A percentile compares a stretch with the other conserved stretches of the same genome.
Conservation (phyloP, 92 coral and sea anemone genomes). For the Epizoanthus illoricatus region DNA sequence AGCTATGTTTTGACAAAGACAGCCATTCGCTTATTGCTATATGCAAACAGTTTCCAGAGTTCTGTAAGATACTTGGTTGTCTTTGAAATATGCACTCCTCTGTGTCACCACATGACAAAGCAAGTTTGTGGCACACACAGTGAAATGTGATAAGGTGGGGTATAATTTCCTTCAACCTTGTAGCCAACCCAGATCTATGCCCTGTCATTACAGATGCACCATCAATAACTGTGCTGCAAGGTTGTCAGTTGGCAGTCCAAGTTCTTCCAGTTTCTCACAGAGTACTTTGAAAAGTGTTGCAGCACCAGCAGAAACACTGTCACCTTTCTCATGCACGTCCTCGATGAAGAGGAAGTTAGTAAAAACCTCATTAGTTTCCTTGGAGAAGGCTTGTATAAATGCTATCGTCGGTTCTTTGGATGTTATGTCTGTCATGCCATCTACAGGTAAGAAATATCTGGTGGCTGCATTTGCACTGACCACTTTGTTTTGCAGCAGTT, state of each 20-base stretch:
- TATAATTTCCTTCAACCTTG: no score
- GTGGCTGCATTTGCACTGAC: slow-evolving; percentile 19
- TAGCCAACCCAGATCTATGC: slow-evolving; percentile 26
- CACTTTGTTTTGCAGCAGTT: slow-evolving; percentile 2
- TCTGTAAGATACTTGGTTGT: slow-evolving; percentile 37
- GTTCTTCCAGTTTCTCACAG: background rate
- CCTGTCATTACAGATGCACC: slow-evolving; percentile 46
- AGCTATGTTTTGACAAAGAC: slow-evolving; percentile 29
- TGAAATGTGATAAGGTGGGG: slow-evolving; percentile 38
- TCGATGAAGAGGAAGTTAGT: background rate
- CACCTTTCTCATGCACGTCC: slow-evolving; percentile 1
- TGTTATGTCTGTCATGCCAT: slow-evolving; percentile 10
- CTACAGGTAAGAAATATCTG: slow-evolving; percentile 14
- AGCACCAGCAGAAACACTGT: slow-evolving; percentile 1
- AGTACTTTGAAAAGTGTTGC: slow-evolving; percentile 14
- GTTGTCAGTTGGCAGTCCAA: background rate
- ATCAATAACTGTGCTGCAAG: slow-evolving; percentile 31
- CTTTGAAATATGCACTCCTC: slow-evolving; percentile 6
- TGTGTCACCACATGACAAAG: slow-evolving; percentile 31
- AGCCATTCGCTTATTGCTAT: slow-evolving; percentile 29
- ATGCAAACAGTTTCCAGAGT: slow-evolving; percentile 37
- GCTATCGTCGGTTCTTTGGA: slow-evolving; percentile 11
- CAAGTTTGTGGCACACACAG: slow-evolving; percentile 24
- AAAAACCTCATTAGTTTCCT: background rate
- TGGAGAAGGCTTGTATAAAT: background rate